A percentile compares a stretch with the other conserved stretches of the same genome.
Evolutionary conservation across 2,113 vertebrate species (phyloP).

Genomic region (Takifugu flavidus): DNA sequence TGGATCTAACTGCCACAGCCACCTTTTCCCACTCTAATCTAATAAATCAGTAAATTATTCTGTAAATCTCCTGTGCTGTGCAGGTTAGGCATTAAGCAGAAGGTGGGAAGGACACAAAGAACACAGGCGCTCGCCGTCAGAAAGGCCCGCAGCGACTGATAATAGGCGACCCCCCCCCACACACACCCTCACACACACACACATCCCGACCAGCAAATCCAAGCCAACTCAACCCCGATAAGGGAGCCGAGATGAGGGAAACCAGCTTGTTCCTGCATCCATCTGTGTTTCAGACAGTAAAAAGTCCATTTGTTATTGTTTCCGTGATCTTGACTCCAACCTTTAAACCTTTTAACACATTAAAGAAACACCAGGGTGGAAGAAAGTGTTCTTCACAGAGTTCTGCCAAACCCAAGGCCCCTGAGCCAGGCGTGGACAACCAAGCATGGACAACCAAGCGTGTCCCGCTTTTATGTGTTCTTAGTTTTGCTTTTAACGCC

Average conservation of each 20-base stretch:
- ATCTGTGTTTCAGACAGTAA: constrained; percentile 31
- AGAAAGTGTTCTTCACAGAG: neutral
- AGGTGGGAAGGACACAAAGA: neutral
- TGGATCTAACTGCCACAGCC: no score
- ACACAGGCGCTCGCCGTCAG: constrained; percentile 8
- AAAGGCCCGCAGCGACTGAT: constrained; percentile 15
- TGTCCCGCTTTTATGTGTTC: neutral
- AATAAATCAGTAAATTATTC: no score
- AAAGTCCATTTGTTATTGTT: constrained; percentile 21
- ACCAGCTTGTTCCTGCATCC: constrained; percentile 3
- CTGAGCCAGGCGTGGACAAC: neutral
- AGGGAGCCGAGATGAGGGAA: neutral
- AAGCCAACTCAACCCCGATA: constrained; percentile 13
- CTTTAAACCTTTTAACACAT: constrained; percentile 15
- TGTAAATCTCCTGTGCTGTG: no score
- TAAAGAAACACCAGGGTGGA: constrained; percentile 9
- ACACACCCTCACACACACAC: no score
- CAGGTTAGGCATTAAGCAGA: no score
- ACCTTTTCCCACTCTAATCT: no score
- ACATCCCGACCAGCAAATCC: constrained; percentile 4
- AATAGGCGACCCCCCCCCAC: constrained; percentile 9
- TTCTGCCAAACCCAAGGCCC: neutral
- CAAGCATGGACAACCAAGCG: no score
- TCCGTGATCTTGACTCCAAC: constrained; percentile 20
- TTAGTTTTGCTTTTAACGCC: neutral